Percentiles rank a stretch among this genome's conserved stretches.
phyloP scores from a whole-genome alignment of 2,888 invertebrate species.

The Busseola fusca region DNA sequence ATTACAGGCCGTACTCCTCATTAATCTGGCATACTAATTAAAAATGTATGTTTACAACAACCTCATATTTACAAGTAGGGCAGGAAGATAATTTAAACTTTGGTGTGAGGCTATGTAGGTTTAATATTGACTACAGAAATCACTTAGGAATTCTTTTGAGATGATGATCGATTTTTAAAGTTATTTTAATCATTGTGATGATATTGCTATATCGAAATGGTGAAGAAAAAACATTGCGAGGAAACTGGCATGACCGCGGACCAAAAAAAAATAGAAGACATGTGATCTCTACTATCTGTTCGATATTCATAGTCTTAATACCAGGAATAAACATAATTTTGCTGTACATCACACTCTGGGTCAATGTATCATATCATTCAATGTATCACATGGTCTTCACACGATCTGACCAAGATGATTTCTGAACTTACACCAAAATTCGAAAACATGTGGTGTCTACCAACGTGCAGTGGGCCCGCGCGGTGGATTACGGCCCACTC shows the following conservation, averaged over 20 bases:
- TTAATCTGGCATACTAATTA: slow-evolving; percentile 55
- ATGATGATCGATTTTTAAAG: not conserved
- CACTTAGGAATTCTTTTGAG: not conserved
- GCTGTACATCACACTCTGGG: too few species aligned
- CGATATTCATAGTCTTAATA: too few species aligned
- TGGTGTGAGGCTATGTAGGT: not conserved
- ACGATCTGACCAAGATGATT: too few species aligned
- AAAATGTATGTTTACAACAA: slow-evolving; percentile 53
- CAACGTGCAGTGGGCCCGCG: too few species aligned
- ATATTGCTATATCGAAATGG: not conserved
- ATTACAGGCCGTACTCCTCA: slow-evolving; percentile 53
- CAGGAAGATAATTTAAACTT: slow-evolving; percentile 10
- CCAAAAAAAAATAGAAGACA: not conserved
- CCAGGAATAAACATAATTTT: too few species aligned
- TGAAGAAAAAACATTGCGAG: not conserved
- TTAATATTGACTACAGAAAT: not conserved
- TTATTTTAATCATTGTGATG: not conserved
- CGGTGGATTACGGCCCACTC: too few species aligned
- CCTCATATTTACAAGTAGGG: slow-evolving; percentile 29
- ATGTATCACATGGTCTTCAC: too few species aligned
- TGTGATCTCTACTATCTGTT: not conserved
- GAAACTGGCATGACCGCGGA: not conserved
- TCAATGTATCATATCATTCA: too few species aligned
- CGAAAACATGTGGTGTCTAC: too few species aligned
- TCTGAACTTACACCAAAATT: too few species aligned